Base-by-base conservation (phyloP, 2,888 invertebrate genomes). In the Agonum fuliginosum region DNA sequence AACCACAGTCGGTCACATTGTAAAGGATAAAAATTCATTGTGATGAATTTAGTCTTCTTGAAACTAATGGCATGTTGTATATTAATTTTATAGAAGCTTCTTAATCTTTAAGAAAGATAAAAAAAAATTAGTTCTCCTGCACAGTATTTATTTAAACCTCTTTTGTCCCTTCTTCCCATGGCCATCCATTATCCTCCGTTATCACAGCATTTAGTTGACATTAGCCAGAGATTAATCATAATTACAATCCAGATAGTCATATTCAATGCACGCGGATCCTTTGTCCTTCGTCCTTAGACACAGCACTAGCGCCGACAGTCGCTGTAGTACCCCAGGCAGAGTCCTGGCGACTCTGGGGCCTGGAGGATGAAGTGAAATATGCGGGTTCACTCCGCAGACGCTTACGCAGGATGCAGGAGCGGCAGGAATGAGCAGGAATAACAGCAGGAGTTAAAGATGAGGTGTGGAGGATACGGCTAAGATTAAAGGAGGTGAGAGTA, bases 331-430 rank as follows among this genome's bases (percentile, higher is more conserved):
- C n/a, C n/a, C n/a, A n/a, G n/a, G n/a, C n/a, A n/a, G n/a, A n/a
- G n/a, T n/a, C 37, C 37, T n/a, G n/a, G 22, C 22, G 54, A 27
- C 20, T 20, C 8, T 12, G 22, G 3, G 54, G 12, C 54, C 12
- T 24, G 54, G n/a, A n/a, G n/a, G n/a, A n/a, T n/a, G n/a, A n/a
- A n/a, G 67, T 67, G 67, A 67, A 41, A 67, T 67, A 67, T 67
- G 67, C 67, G 67, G 67, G 67, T 67, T 19, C 34, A 27, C 37
- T 14, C 34, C 14, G 30, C 62, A 30, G 12, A 8, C 37, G 34
- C 34, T 27, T 22, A 54, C 24, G 8, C 54, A n/a, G 54, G 19
- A 22, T 41, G n/a, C 34, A 8, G 8, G 8, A 34, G 41, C 34
- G n/a, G 34, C 37, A 37, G 37, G 37, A 37, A 37, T 37, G 37